phyloP scores from a whole-genome alignment of 2,113 vertebrate species.

The Zootoca vivipara region DNA sequence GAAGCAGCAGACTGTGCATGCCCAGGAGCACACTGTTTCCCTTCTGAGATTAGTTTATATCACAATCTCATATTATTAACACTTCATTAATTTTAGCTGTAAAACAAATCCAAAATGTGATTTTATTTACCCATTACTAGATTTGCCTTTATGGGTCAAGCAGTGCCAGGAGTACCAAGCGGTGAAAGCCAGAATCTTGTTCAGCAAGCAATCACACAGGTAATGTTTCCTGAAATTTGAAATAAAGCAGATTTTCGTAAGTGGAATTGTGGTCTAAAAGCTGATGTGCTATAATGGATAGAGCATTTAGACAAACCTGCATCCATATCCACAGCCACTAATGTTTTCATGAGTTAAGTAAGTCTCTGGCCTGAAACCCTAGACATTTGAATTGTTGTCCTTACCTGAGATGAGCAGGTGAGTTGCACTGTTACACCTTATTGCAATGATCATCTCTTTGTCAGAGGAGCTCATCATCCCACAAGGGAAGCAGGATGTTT shows the following conservation, averaged over 20 bases:
- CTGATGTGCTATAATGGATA: background rate
- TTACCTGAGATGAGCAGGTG: background rate
- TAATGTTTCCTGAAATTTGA: constrained; percentile 48
- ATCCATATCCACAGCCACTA: background rate
- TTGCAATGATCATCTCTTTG: background rate
- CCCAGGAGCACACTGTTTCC: background rate
- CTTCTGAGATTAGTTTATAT: background rate
- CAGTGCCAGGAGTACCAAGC: constrained; percentile 70
- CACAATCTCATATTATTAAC: background rate
- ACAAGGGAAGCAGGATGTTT: background rate
- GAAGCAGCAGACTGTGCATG: background rate
- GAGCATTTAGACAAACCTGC: background rate
- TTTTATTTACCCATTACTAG: constrained; percentile 62
- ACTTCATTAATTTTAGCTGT: background rate
- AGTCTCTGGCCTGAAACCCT: no score
- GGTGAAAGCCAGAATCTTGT: constrained; percentile 76
- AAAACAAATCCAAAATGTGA: background rate
- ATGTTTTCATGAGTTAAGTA: background rate
- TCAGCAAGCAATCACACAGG: constrained; percentile 80
- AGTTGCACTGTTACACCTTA: background rate
- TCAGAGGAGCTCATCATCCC: background rate
- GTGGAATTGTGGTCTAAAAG: constrained; percentile 18
- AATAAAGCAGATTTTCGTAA: constrained; percentile 30
- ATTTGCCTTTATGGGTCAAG: constrained; percentile 84
- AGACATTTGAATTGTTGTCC: background rate